A percentile compares a stretch with the other conserved stretches of the same genome.
Conservation (phyloP, 2,113 vertebrate species). For the Anguilla japonica region DNA sequence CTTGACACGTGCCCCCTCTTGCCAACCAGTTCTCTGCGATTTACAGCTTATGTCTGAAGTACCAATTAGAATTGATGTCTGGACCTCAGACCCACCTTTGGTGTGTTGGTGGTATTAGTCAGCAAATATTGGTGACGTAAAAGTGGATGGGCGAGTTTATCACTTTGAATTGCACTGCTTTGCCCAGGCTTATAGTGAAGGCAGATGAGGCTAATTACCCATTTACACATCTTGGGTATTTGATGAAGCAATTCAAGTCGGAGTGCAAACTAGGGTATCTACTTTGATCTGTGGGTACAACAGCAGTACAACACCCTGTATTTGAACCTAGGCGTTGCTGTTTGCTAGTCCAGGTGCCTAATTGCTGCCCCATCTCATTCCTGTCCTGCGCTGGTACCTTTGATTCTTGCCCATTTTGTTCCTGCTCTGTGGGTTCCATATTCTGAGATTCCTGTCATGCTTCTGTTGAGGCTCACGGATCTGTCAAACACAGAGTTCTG, state of each 20-base stretch:
- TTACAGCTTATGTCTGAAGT: no score
- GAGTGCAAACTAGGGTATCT: neutral
- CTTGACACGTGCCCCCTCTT: no score
- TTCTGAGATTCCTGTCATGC: slow-evolving; percentile 1
- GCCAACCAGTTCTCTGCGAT: no score
- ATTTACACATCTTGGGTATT: neutral
- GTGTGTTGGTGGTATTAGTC: no score
- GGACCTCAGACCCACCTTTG: no score
- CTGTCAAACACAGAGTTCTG: neutral
- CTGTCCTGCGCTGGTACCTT: neutral
- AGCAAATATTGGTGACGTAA: no score
- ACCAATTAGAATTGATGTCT: no score
- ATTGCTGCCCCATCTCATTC: neutral
- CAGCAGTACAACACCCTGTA: neutral
- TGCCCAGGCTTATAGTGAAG: no score
- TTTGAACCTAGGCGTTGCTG: neutral
- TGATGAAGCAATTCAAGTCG: neutral
- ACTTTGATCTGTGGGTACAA: neutral
- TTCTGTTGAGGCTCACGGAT: neutral
- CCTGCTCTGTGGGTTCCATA: neutral
- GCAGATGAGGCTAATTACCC: no score
- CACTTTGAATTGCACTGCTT: no score
- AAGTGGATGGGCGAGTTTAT: no score
- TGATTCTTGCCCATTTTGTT: neutral
- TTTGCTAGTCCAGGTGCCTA: neutral